Evolutionary conservation across 2,797 vertebrate species (phyloP).

Genomic region (Sebastes kiyomatsui): DNA sequence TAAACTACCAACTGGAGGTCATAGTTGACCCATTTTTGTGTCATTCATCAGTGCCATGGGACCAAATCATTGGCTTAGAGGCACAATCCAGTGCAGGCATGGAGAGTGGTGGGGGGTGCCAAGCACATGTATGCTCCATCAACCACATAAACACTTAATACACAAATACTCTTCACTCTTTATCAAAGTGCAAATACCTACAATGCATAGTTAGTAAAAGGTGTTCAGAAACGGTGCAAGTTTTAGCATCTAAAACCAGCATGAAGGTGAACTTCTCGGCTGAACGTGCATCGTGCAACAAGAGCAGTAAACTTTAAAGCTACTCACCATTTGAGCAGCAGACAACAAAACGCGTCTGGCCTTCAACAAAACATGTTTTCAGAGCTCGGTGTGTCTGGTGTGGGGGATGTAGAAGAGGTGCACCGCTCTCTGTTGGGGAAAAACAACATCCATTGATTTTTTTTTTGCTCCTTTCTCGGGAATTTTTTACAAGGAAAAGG

Average conservation of each 20-base stretch:
- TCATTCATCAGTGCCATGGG: not conserved
- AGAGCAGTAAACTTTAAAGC: constrained; percentile 58
- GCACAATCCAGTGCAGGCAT: constrained; percentile 33
- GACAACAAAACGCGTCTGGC: constrained; percentile 35
- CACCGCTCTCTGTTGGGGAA: not conserved
- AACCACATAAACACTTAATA: constrained; percentile 28
- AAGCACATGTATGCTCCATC: constrained; percentile 68
- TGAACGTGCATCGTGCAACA: constrained; percentile 33
- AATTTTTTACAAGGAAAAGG: constrained; percentile 65
- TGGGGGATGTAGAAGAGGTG: not conserved
- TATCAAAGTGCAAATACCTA: not conserved
- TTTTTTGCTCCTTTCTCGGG: constrained; percentile 42
- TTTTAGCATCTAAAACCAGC: not conserved
- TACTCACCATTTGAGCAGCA: constrained; percentile 79
- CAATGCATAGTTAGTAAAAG: not conserved
- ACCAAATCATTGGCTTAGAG: not conserved
- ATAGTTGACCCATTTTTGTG: not conserved
- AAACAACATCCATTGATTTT: constrained; percentile 30
- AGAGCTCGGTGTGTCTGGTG: not conserved
- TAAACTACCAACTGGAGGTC: not conserved
- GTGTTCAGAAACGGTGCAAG: rapidly evolving
- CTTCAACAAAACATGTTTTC: constrained; percentile 4
- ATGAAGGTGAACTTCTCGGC: not conserved
- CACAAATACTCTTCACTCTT: not conserved
- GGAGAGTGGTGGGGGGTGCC: constrained; percentile 39